Evolutionary conservation across 2,797 vertebrate species (phyloP).

Genomic region (Diglossa cyanea): DNA sequence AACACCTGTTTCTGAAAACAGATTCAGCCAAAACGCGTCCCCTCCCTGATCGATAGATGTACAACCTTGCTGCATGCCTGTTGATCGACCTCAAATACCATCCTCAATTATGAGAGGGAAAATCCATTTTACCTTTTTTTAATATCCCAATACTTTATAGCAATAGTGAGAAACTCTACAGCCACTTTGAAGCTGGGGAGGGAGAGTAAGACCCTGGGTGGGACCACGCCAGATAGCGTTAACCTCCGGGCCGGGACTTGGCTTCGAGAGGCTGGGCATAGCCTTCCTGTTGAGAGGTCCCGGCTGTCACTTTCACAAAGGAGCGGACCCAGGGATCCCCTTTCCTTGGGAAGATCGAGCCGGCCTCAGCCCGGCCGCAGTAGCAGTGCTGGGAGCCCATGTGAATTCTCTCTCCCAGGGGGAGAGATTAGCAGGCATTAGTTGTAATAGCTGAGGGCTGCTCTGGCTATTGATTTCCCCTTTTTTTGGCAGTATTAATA

Average conservation of each 20-base stretch:
- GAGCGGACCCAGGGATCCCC: not conserved
- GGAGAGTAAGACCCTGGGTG: not conserved
- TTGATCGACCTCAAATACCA: constrained; percentile 45
- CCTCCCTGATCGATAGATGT: constrained; percentile 65
- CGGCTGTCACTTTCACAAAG: not conserved
- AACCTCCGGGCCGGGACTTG: not conserved
- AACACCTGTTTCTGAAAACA: constrained; percentile 78
- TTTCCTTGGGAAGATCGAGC: not conserved
- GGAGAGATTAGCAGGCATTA: constrained; percentile 19
- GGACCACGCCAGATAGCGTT: not conserved
- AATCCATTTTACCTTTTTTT: constrained; percentile 31
- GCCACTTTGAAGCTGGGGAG: not conserved
- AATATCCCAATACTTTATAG: not conserved
- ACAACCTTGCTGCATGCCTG: constrained; percentile 35
- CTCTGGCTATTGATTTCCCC: constrained; percentile 4
- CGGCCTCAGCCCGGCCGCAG: not conserved
- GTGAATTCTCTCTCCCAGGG: not conserved
- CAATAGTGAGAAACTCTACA: not conserved
- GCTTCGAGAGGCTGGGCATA: not conserved
- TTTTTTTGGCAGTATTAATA: constrained; percentile 40
- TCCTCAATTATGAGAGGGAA: not conserved
- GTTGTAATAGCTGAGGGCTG: not conserved
- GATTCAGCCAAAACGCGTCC: constrained; percentile 35
- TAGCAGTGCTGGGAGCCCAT: not conserved
- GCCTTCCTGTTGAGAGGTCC: not conserved